These are phyloP conservation scores for Daboia siamensis DNA, from an alignment of 2,113 vertebrate genomes.

Conservation along the genomic window DNA sequence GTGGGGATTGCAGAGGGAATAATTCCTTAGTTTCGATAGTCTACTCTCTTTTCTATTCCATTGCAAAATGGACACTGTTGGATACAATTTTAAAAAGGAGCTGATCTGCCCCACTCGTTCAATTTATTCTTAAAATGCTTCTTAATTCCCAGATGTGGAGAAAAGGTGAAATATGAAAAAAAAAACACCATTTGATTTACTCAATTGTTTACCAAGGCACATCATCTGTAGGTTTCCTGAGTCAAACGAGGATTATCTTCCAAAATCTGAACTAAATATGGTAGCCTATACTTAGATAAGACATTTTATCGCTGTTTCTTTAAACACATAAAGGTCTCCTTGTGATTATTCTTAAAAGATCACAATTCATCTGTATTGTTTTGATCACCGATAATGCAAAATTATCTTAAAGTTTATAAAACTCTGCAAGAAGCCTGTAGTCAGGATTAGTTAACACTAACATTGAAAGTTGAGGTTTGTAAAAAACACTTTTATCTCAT, in stretches of 20 bases:
- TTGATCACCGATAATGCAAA: not conserved
- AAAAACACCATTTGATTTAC: not conserved
- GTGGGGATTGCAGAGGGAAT: not conserved
- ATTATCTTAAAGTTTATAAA: too few relatives aligned
- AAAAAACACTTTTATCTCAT: not conserved
- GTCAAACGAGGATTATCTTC: not conserved
- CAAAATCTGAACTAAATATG: not conserved
- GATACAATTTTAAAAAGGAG: not conserved
- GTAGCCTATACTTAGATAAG: not conserved
- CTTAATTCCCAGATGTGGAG: not conserved
- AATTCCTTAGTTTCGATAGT: not conserved
- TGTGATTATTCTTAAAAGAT: not conserved
- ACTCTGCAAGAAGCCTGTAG: not conserved
- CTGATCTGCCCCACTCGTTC: not conserved
- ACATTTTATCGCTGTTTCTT: not conserved
- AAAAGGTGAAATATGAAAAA: not conserved
- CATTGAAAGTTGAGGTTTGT: not conserved
- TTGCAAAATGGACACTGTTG: not conserved
- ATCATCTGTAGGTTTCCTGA: not conserved
- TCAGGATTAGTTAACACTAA: not conserved
- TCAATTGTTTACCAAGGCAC: not conserved
- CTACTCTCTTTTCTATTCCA: not conserved
- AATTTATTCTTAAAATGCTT: not conserved
- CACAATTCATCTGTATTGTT: not conserved
- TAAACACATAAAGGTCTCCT: not conserved